Percentiles rank a stretch among this genome's conserved stretches.
Evolutionary conservation across 2,113 vertebrate species (phyloP).

Genomic region (Pampusana beccarii): DNA sequence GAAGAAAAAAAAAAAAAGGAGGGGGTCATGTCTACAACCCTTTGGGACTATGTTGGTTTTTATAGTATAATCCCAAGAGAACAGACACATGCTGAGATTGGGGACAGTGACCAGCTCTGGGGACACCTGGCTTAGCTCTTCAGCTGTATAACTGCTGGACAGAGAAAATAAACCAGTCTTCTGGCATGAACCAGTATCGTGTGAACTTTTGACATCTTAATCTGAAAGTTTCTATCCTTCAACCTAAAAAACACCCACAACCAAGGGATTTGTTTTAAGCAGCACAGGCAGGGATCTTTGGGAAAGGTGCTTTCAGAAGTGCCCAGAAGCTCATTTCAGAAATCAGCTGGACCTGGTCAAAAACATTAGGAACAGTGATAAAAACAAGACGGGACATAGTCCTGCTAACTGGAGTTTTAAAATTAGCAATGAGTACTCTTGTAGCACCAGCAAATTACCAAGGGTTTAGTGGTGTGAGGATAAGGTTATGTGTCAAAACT

Average conservation of each 20-base stretch:
- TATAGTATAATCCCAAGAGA: background rate
- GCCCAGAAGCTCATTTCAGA: background rate
- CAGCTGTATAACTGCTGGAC: background rate
- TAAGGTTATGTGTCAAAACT: background rate
- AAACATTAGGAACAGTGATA: background rate
- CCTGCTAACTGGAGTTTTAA: background rate
- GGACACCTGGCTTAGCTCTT: background rate
- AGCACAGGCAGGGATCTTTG: background rate
- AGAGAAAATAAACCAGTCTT: background rate
- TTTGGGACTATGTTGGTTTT: background rate
- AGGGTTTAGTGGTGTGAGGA: background rate
- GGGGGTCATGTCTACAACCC: background rate
- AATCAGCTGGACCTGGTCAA: background rate
- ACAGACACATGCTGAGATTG: fast-evolving
- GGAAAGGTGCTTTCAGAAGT: background rate
- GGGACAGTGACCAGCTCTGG: background rate
- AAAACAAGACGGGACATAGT: background rate
- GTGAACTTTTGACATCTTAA: background rate
- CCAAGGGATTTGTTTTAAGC: background rate
- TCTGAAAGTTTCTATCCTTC: background rate
- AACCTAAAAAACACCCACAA: background rate
- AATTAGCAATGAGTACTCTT: background rate
- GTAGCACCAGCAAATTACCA: background rate
- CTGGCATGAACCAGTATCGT: background rate
- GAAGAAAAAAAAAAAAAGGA: background rate